Base-by-base conservation (phyloP, 2,888 invertebrate genomes). In the Volucella inanis region DNA sequence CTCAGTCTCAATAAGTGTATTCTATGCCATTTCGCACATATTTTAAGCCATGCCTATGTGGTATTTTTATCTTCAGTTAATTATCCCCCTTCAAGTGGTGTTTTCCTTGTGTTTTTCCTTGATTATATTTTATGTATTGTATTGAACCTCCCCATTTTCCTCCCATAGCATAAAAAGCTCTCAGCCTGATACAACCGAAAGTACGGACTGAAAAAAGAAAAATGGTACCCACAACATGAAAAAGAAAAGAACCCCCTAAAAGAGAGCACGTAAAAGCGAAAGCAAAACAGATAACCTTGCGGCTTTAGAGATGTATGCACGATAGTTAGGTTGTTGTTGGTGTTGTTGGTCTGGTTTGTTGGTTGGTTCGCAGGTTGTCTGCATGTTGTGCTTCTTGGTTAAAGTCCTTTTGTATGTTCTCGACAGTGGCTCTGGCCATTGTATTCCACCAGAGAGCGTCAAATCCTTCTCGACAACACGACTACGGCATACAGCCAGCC, bases 211-310 rank as follows among this genome's bases (percentile, higher is more conserved):
- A 52, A 38, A 18, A 22, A 39, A 54, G 12, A n/a, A 11, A 54
- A 52, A 54, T 47, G 41, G 14, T 15, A 14, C 61, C 22, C 71
- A 12, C 43, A 54, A 15, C 14, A 8, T 39, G n/a, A 65, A 12
- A 49, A 49, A 18, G 59, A 67, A 18, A 59, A 75, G 14, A 64
- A 31, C 38, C 14, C 64, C 9, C 62, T n/a, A 15, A 31, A 62
- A 78, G 78, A 78, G 70, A 78, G 70, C 14, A 64, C 76, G 54
- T 71, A 78, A 71, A 78, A 78, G 70, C 70, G 78, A 78, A 78
- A 78, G 78, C 78, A 62, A 77, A 55, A 61, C 76, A 76, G 76
- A 64, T 78, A 78, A 78, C 78, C 70, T 78, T 70, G 75, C 78
- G 64, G 78, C 78, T 71, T 70, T 55, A 55, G 49, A 78, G 70